Evolutionary conservation across 2,113 vertebrate species (phyloP).

Genomic region (Oreochromis spilurus): DNA sequence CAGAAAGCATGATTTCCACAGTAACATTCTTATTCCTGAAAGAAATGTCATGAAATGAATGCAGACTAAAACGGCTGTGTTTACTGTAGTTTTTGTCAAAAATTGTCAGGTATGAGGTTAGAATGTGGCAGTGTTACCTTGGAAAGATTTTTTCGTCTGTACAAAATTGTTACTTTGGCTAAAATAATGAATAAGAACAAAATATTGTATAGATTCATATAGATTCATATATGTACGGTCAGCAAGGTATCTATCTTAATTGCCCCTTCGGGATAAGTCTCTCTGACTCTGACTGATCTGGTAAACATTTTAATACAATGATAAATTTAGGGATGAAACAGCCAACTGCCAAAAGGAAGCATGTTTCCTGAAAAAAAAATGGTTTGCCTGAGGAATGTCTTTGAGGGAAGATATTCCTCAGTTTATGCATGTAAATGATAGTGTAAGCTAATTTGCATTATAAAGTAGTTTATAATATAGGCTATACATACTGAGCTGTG

Average conservation of each 20-base stretch:
- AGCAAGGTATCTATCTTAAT: too few relatives aligned
- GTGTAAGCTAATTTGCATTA: background rate
- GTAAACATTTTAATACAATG: background rate
- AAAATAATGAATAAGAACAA: background rate
- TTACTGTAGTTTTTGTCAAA: background rate
- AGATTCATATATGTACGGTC: too few relatives aligned
- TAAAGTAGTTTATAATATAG: background rate
- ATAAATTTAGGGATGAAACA: background rate
- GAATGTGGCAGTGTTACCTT: background rate
- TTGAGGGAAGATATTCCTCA: background rate
- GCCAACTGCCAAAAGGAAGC: background rate
- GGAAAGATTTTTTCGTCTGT: background rate
- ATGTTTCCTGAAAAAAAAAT: background rate
- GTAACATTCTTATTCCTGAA: background rate
- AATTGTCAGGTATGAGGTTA: accelerated
- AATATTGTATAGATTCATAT: background rate
- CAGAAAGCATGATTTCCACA: background rate
- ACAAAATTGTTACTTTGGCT: background rate
- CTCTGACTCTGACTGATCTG: too few relatives aligned
- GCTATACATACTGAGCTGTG: too few relatives aligned
- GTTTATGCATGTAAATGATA: background rate
- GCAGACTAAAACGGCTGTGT: background rate
- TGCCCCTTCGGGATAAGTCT: too few relatives aligned
- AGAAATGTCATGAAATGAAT: background rate
- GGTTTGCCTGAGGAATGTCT: too few relatives aligned